phyloP scores from a whole-genome alignment of 2,797 vertebrate genomes.

The Eidolon dupreanum region DNA sequence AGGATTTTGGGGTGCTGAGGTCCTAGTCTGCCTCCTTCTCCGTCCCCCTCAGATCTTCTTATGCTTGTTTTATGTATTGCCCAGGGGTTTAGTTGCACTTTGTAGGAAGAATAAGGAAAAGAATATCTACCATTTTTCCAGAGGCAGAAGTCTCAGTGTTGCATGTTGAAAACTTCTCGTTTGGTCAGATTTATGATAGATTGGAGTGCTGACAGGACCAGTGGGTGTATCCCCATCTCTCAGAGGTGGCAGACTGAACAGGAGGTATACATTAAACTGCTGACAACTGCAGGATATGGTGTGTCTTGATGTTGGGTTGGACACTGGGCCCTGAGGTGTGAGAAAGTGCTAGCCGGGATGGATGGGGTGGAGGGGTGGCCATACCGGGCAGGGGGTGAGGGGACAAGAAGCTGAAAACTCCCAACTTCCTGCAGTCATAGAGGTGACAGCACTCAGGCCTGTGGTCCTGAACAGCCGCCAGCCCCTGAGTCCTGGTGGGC shows the following conservation, averaged over 20 bases:
- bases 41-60: background rate
- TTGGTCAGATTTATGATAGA: background rate
- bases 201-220: background rate
- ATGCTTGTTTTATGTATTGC: background rate
- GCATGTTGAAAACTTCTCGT: background rate
- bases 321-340: background rate
- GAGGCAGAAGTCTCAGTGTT: background rate
- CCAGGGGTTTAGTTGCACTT: background rate
- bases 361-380: fast-evolving
- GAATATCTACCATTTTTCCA: background rate
- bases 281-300: background rate
- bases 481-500: background rate
- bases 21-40: background rate
- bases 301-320: background rate
- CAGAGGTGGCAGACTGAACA: background rate
- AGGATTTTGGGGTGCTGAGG: background rate
- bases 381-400: background rate
- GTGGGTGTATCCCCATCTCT: fast-evolving
- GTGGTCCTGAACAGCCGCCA: background rate
- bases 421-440: background rate
- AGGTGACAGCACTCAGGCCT: background rate
- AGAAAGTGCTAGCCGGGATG: background rate
- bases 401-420: background rate
- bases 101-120: background rate
- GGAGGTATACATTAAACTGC: fast-evolving